Conservation (phyloP, 2,113 vertebrate genomes). For the Chaetura pelagica region DNA sequence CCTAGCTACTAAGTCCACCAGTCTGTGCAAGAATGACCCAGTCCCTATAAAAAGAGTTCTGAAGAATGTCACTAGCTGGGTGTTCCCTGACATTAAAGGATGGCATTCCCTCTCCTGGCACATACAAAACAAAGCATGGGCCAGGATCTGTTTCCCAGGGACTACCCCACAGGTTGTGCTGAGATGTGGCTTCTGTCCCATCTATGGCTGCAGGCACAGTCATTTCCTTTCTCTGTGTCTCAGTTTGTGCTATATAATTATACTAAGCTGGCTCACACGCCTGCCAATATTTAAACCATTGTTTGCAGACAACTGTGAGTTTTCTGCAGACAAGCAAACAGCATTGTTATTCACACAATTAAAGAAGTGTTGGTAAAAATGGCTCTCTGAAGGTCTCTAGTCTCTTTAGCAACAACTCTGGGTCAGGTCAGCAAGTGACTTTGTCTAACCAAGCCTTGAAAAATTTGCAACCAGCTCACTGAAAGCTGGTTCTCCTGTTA, state of each 20-base stretch:
- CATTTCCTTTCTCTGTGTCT: neutral
- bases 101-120: neutral
- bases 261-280: accelerated
- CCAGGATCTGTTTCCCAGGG: neutral
- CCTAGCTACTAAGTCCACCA: neutral
- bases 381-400: neutral
- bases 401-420: neutral
- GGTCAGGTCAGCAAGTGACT: neutral
- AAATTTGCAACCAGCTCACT: neutral
- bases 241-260: neutral
- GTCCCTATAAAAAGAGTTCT: neutral
- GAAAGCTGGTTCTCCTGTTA: neutral
- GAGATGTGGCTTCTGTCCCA: neutral
- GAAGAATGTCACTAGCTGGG: neutral
- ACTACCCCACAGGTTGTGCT: neutral
- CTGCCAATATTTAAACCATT: neutral
- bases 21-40: neutral
- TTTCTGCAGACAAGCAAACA: neutral
- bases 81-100: neutral
- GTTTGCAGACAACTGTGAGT: neutral
- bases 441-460: neutral
- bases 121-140: neutral
- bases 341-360: neutral
- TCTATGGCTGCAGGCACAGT: neutral
- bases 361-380: neutral